A percentile compares a stretch with the other conserved stretches of the same genome.
Evolutionary conservation across 2,113 vertebrate genomes (phyloP).

Genomic region (Enhydra lutris): DNA sequence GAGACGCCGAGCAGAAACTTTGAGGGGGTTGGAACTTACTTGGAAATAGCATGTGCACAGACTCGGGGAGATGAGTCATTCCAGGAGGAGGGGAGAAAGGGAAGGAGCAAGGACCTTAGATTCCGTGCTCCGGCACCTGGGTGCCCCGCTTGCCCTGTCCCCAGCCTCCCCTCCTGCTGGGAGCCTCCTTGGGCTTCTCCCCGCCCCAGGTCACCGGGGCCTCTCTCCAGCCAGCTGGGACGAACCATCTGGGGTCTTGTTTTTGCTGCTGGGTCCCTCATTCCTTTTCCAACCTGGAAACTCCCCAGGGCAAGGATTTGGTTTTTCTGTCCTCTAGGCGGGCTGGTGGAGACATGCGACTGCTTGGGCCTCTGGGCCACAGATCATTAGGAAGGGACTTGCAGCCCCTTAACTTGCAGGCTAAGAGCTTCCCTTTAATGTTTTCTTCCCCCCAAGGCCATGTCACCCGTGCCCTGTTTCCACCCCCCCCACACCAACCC

Average conservation of each 20-base stretch:
- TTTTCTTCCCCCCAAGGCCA: background rate
- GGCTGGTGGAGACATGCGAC: background rate
- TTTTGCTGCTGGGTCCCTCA: background rate
- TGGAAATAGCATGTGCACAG: background rate
- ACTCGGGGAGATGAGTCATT: background rate
- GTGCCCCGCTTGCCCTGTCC: fast-evolving
- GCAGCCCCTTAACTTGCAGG: background rate
- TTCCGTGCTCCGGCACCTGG: too few relatives aligned
- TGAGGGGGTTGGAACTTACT: background rate
- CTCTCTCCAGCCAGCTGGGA: background rate
- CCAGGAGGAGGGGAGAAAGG: background rate
- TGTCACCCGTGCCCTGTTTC: too few relatives aligned
- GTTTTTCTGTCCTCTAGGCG: background rate
- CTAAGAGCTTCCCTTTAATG: background rate
- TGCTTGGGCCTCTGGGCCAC: background rate
- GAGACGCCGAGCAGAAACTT: background rate
- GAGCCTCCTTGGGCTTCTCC: background rate
- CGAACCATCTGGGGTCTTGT: background rate
- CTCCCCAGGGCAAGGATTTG: background rate
- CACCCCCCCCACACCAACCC: background rate
- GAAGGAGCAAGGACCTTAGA: background rate
- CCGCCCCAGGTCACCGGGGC: fast-evolving
- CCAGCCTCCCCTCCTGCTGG: background rate
- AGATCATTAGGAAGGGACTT: background rate
- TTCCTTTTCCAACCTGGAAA: background rate